Percentiles rank a stretch among this genome's conserved stretches.
Conservation (phyloP, 2,113 vertebrate species). For the Suncus etruscus region DNA sequence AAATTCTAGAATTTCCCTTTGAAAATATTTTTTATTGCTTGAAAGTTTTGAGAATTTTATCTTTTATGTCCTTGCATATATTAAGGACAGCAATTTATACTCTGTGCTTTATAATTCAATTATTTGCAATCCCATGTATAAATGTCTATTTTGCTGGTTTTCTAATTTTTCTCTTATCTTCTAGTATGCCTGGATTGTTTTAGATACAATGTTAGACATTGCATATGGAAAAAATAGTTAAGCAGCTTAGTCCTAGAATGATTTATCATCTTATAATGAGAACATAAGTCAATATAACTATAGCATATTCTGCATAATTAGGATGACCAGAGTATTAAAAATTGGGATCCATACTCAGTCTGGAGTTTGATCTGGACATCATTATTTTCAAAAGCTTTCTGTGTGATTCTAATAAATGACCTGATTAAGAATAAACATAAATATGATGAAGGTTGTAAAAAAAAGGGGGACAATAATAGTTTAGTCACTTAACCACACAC, state of each 20-base stretch:
- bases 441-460: background rate
- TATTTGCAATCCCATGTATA: slow-evolving; percentile 1
- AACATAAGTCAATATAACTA: background rate
- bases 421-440: slow-evolving; percentile 18
- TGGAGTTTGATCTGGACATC: background rate
- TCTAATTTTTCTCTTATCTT: background rate
- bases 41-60: background rate
- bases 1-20: slow-evolving; percentile 31
- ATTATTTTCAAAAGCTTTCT: background rate
- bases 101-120: slow-evolving; percentile 10
- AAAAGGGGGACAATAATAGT: background rate
- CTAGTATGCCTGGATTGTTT: slow-evolving; percentile 1
- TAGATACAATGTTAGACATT: slow-evolving; percentile 29
- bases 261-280: slow-evolving; percentile 34
- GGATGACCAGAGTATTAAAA: slow-evolving; percentile 16
- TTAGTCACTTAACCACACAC: background rate
- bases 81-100: slow-evolving; percentile 34
- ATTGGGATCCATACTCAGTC: background rate
- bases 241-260: slow-evolving; percentile 10
- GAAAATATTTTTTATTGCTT: slow-evolving; percentile 24
- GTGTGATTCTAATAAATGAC: background rate
- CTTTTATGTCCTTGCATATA: background rate
- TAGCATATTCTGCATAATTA: slow-evolving; percentile 2
- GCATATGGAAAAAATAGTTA: background rate
- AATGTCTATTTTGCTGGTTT: slow-evolving; percentile 23